phyloP scores from a whole-genome alignment of 2,113 vertebrate genomes.

The Phalacrocorax pelagicus region DNA sequence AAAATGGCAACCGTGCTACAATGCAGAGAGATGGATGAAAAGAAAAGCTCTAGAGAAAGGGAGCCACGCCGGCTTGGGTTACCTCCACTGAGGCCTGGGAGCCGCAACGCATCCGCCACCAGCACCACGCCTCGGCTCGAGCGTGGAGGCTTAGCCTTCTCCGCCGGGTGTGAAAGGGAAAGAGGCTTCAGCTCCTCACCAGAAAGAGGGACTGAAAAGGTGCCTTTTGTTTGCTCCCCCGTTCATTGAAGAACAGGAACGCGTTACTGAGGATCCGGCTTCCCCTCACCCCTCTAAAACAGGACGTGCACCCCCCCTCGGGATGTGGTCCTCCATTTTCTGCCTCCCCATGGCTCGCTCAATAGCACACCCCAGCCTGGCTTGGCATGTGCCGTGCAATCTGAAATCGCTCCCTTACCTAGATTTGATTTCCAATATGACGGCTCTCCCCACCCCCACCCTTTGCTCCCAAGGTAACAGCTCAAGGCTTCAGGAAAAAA shows the following conservation, averaged over 20 bases:
- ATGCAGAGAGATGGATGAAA: not conserved
- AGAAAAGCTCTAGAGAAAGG: not conserved
- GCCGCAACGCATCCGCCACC: not conserved
- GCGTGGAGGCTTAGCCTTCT: not conserved
- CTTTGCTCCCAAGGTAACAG: constrained; percentile 65
- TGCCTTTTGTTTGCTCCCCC: constrained; percentile 21
- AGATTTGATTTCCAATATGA: constrained; percentile 60
- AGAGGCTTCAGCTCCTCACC: not conserved
- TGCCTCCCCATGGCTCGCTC: not conserved
- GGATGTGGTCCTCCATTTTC: constrained; percentile 50
- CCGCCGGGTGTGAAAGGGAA: not conserved
- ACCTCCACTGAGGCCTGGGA: not conserved
- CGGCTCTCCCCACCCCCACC: constrained; percentile 46
- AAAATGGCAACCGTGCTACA: constrained; percentile 31
- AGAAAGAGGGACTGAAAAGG: not conserved
- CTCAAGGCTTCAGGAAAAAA: constrained; percentile 48
- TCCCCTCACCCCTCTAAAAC: not conserved
- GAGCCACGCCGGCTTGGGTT: not conserved
- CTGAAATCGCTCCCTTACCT: constrained; percentile 38
- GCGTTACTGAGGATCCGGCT: not conserved
- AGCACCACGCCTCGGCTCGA: not conserved
- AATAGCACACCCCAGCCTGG: not conserved
- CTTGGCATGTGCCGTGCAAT: not conserved
- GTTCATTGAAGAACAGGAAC: not conserved
- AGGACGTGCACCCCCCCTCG: not conserved